Conservation (phyloP, 1,140 invertebrate species). For the Dufourea novaeangliae region DNA sequence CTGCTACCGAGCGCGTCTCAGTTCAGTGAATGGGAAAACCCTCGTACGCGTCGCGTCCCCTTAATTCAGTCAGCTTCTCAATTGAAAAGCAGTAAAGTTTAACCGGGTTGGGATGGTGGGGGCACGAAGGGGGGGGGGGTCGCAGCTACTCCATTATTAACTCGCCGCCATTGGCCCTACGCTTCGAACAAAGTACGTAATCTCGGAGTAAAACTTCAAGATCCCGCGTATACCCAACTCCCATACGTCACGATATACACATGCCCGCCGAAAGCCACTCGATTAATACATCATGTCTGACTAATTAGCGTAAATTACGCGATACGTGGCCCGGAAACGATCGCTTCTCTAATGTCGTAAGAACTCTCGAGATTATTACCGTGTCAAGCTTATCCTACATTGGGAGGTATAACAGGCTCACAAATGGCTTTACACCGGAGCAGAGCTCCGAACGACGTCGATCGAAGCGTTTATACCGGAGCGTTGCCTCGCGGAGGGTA, state of each 20-base stretch:
- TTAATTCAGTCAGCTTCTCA: constrained; percentile 1
- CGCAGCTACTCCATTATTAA: constrained; percentile 17
- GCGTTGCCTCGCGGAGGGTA: constrained; percentile 10
- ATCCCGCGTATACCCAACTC: neutral
- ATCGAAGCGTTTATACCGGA: constrained; percentile 20
- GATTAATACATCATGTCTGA: neutral
- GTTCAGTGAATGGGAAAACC: neutral
- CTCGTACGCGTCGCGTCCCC: neutral
- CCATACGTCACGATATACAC: neutral
- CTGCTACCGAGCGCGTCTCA: neutral
- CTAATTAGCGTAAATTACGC: constrained; percentile 19
- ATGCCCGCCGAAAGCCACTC: neutral
- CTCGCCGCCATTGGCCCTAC: neutral
- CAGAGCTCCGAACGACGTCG: neutral
- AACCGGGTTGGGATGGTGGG: neutral
- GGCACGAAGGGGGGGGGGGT: neutral
- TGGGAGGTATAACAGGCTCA: constrained; percentile 17
- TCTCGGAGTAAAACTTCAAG: constrained; percentile 13
- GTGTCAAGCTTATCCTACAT: neutral
- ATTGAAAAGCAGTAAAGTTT: constrained; percentile 22
- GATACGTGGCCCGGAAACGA: constrained; percentile 7
- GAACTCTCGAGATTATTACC: neutral
- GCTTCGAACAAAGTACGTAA: constrained; percentile 11
- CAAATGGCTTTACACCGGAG: constrained; percentile 22
- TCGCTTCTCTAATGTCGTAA: neutral